Conservation (phyloP, 2,888 invertebrate species). For the Coenonympha glycerion region DNA sequence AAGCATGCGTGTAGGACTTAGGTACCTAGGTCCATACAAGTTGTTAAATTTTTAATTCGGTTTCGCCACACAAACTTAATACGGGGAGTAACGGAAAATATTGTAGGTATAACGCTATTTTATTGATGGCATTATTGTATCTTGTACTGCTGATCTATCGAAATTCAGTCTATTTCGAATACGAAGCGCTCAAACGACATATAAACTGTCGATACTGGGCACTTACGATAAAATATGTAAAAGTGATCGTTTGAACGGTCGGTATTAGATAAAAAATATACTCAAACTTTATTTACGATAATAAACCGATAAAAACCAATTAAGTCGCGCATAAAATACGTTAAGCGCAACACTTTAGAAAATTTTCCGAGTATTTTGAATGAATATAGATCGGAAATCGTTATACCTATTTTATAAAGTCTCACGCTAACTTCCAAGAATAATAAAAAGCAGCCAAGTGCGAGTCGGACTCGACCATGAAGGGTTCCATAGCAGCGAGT, state of each 20-base stretch:
- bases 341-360: conserved; percentile 41
- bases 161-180: background rate
- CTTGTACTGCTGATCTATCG: no score
- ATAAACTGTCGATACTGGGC: background rate
- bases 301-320: conserved; percentile 55
- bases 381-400: background rate
- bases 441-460: no score
- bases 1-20: no score
- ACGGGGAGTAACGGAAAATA: no score
- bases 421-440: background rate
- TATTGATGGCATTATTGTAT: no score
- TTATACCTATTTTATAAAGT: background rate
- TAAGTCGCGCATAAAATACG: conserved; percentile 54
- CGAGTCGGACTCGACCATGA: no score
- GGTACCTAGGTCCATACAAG: no score
- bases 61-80: no score
- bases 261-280: conserved; percentile 23
- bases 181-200: background rate
- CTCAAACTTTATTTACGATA: conserved; percentile 45
- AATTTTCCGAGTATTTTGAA: background rate
- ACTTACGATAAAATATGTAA: conserved; percentile 21
- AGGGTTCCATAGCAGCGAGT: no score
- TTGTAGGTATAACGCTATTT: no score
- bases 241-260: conserved; percentile 20
- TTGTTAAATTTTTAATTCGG: no score